These are phyloP conservation scores for Rhipidura dahli DNA, from an alignment of 2,113 vertebrate species.

Conservation along the genomic window DNA sequence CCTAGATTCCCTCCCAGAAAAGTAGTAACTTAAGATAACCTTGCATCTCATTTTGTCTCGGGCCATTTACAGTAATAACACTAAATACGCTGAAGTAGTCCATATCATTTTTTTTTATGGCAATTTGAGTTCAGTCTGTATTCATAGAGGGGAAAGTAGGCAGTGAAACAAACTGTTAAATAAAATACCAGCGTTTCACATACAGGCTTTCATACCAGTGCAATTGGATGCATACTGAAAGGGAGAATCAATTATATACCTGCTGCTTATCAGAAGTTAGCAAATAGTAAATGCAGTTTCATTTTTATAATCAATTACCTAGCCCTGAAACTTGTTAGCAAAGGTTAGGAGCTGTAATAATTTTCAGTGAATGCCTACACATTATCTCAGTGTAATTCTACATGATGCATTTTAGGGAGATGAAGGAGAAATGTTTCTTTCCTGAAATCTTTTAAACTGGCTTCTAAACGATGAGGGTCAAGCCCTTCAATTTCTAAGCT, in stretches of 20 bases:
- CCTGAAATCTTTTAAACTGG: not conserved
- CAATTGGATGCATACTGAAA: not conserved
- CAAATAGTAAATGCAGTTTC: constrained; percentile 20
- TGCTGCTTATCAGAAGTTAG: constrained; percentile 28
- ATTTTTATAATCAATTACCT: constrained; percentile 35
- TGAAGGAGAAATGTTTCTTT: not conserved
- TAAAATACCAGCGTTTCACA: not conserved
- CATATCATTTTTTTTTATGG: not conserved
- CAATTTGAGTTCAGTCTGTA: not conserved
- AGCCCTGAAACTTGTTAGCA: constrained; percentile 26
- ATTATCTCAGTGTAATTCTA: not conserved
- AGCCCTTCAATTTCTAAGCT: not conserved
- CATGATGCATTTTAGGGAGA: not conserved
- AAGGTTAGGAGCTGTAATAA: constrained; percentile 21
- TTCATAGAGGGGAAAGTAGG: not conserved
- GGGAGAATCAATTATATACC: not conserved
- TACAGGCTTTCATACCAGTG: not conserved
- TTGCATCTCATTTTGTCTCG: not conserved
- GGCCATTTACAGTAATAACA: not conserved
- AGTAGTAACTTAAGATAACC: not conserved
- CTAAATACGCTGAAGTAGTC: not conserved
- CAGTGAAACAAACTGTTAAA: not conserved
- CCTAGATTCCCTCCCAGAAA: not conserved
- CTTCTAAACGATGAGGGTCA: not conserved
- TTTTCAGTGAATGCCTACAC: not conserved